Base-by-base conservation (phyloP, 1,140 invertebrate genomes). In the Atta cephalotes region DNA sequence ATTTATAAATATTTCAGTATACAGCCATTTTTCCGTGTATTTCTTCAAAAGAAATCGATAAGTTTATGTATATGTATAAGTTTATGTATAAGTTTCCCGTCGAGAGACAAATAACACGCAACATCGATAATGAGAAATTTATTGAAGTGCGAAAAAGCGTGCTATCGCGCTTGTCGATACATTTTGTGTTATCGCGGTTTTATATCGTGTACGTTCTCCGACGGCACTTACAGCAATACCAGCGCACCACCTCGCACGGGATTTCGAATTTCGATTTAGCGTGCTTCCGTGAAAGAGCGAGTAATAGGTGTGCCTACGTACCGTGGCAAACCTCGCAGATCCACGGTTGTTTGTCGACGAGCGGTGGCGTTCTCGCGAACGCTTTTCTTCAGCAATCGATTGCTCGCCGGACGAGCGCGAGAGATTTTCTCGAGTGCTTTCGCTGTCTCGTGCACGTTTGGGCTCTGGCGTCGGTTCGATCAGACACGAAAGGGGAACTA, bases 351-450 rank as follows among this genome's bases (percentile, higher is more conserved):
- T 91, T 90, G 90, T 66, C 89, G 84, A 90, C 66, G 65, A 74
- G 31, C 62, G 51, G 53, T 39, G 79, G 72, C 70, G 85, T 85
- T 85, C 58, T 62, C 35, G 63, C 74, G 35, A 80, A 89, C 56
- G 84, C 89, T 88, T 88, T 90, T 87, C 90, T 90, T 91, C 84
- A 76, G 31, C 66, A 71, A 91, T 91, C 90, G 89, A 91, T 91
- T 85, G 87, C 80, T 85, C 76, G 86, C 49, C 65, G 86, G 84
- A 79, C 72, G 71, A 72, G 60, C 89, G 49, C 49, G 74, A 72
- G 87, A 90, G 87, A 90, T 91, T 90, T 91, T 82, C 90, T 91
- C 89, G 87, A 91, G 90, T 91, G 87, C 80, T 91, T 91, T 81
- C 87, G 87, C 89, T 91, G 90, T 91, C 90, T 91, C 89, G 89